Evolutionary conservation across 2,797 vertebrate genomes (phyloP).

Genomic region (Bryconaethiops microstoma): DNA sequence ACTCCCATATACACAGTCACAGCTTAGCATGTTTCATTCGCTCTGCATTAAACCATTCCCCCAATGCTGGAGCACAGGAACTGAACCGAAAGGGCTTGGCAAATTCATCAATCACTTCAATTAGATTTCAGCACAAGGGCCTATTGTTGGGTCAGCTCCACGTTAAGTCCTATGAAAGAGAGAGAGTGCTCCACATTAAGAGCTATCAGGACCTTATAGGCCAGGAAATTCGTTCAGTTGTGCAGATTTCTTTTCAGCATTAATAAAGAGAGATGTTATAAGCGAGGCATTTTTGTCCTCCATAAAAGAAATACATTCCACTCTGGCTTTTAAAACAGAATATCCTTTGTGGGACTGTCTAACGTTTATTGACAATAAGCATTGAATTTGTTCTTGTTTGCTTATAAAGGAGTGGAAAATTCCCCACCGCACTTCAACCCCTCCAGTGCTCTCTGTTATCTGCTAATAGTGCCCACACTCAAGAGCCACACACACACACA

Average conservation of each 20-base stretch:
- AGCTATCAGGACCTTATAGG: slow-evolving; percentile 51
- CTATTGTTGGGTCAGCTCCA: slow-evolving; percentile 55
- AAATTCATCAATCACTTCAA: slow-evolving; percentile 55
- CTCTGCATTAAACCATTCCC: slow-evolving; percentile 49
- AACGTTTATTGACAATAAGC: not conserved
- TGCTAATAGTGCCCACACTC: slow-evolving; percentile 1
- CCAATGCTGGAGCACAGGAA: slow-evolving; percentile 49
- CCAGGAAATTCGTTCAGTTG: slow-evolving; percentile 48
- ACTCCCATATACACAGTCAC: slow-evolving; percentile 58
- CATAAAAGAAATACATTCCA: slow-evolving; percentile 20
- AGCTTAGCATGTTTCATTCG: slow-evolving; percentile 55
- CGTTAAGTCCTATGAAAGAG: slow-evolving; percentile 45
- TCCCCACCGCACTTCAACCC: not conserved
- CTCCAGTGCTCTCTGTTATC: slow-evolving; percentile 3
- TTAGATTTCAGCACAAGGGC: slow-evolving; percentile 57
- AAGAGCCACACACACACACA: slow-evolving; percentile 20
- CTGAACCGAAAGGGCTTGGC: slow-evolving; percentile 55
- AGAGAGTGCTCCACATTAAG: slow-evolving; percentile 49
- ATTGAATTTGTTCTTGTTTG: not conserved
- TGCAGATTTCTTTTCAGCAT: slow-evolving; percentile 50
- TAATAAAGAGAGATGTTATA: slow-evolving; percentile 43
- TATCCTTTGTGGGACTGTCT: not conserved
- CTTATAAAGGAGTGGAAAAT: not conserved
- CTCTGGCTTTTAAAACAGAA: slow-evolving; percentile 12
- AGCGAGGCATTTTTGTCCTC: slow-evolving; percentile 6